phyloP scores from a whole-genome alignment of 2,797 vertebrate genomes.

The Acanthis flammea region DNA sequence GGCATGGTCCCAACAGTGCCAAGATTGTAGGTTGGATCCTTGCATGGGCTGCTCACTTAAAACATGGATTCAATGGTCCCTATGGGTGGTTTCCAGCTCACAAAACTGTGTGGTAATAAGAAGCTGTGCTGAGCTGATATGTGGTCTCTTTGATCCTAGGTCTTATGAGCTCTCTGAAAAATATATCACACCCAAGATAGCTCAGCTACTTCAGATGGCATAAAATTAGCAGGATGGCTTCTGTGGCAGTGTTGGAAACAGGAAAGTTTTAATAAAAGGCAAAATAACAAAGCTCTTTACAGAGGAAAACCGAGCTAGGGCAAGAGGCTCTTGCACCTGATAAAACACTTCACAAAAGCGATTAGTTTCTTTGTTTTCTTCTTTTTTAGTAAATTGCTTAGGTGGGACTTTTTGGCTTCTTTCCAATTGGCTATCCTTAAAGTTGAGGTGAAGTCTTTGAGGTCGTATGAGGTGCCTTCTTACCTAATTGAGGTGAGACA shows the following conservation, averaged over 20 bases:
- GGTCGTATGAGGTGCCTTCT: neutral
- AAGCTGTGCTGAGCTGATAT: neutral
- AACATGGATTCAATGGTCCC: neutral
- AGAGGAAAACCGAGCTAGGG: neutral
- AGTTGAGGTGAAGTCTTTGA: neutral
- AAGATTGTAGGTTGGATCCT: neutral
- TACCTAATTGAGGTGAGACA: neutral
- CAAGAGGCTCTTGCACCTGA: neutral
- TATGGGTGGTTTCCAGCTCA: neutral
- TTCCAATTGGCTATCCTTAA: neutral
- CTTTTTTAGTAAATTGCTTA: neutral
- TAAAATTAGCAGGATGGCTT: neutral
- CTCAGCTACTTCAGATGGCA: neutral
- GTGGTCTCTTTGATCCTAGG: rapidly evolving
- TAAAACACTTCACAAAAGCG: neutral
- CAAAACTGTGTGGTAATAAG: neutral
- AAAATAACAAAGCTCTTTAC: neutral
- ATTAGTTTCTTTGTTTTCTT: neutral
- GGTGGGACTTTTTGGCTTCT: neutral
- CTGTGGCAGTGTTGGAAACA: neutral
- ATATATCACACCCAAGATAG: neutral
- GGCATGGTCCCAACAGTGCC: neutral
- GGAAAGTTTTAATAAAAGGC: neutral
- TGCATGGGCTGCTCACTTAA: neutral
- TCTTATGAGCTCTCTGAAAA: neutral